Base-by-base conservation (phyloP, 2,797 vertebrate species). In the Pangasius larnaudii region DNA sequence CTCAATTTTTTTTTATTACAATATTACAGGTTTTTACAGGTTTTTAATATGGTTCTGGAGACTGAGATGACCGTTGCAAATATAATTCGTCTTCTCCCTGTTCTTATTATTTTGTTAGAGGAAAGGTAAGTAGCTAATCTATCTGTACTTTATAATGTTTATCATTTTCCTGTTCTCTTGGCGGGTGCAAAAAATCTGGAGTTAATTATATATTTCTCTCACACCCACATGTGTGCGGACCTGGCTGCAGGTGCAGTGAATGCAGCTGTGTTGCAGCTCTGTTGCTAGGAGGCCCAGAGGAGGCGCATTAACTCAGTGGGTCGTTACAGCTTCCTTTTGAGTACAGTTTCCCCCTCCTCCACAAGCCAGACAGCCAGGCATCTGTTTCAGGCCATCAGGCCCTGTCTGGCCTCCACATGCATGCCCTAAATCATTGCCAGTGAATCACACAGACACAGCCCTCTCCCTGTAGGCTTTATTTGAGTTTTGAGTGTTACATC, bases 371-470 rank as follows among this genome's bases (percentile, higher is more conserved):
- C 93, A 94, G 91, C 39, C 18, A 95, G 93, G 95, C 95, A 96
- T 96, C 94, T 95, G 94, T 94, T 92, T 95, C 95, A 93, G 94
- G 95, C 95, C 92, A 89, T 92, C 94, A 94, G 94, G 95, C 92
- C 88, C 92, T 94, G 94, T 96, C 95, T 96, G 94, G 94, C 91
- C 91, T 93, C 94, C 93, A 92, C 93, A 94, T 91, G 92, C 93
- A 87, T 77, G 89, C 93, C 94, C 94, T 95, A 94, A 94, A 96
- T 95, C 92, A 93, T 90, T 93, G 91, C 93, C 92, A 93, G 91
- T 90, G 93, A 90, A 92, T 83, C 91, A 84, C 58, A 51, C 88
- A 81, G 92, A 91, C 90, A 33, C 75, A 51, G 56, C 36, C 89
- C 56, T 84, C 58, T 89, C 84, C 86, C 88, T n/a, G 42, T 65